A percentile compares a stretch with the other conserved stretches of the same genome.
These are phyloP conservation scores for Torymus tubicola DNA, from an alignment of 2,888 invertebrate genomes.

Conservation along the genomic window DNA sequence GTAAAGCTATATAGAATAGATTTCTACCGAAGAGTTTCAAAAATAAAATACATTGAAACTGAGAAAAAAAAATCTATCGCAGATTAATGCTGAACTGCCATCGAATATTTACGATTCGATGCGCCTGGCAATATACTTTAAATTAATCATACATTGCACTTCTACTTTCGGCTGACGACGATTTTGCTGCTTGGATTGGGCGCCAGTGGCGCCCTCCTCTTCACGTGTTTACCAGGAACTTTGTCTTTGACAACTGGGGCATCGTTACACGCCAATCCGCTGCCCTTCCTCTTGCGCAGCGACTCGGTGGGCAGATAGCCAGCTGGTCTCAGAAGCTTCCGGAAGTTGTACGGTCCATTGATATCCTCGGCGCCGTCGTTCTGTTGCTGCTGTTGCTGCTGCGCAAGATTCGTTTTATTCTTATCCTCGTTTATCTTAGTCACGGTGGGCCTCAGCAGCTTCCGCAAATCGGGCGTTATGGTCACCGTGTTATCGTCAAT, in stretches of 20 bases:
- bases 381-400: conserved; percentile 51
- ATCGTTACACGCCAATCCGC: conserved; percentile 64
- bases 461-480: conserved; percentile 65
- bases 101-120: no score
- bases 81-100: no score
- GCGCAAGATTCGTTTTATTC: conserved; percentile 57
- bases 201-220: conserved; percentile 70
- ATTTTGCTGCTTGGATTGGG: conserved; percentile 60
- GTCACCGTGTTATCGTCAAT: conserved; percentile 60
- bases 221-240: conserved; percentile 68
- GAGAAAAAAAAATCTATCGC: no score
- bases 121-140: no score
- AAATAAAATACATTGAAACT: no score
- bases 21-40: no score
- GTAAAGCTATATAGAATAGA: no score
- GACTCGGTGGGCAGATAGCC: conserved; percentile 83
- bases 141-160: background rate
- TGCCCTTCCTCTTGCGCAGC: conserved; percentile 81
- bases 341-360: conserved; percentile 83
- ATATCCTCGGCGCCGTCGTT: conserved; percentile 78
- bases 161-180: conserved; percentile 39
- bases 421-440: conserved; percentile 62
- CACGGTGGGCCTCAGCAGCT: conserved; percentile 66
- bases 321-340: conserved; percentile 82
- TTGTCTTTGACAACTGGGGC: conserved; percentile 62